phyloP scores from a whole-genome alignment of 1,140 invertebrate genomes.

The Penaeus indicus region DNA sequence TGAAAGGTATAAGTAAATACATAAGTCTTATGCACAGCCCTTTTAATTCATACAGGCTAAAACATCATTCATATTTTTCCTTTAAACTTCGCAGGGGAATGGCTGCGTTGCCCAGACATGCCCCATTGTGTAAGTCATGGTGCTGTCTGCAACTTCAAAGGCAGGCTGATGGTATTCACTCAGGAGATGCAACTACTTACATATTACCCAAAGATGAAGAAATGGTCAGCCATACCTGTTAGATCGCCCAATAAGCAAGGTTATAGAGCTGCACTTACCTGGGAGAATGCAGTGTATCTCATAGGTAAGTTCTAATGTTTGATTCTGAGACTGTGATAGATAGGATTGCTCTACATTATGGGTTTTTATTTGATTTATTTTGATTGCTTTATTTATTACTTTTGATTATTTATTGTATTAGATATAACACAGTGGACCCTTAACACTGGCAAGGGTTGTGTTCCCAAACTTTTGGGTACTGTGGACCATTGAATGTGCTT shows the following conservation, averaged over 20 bases:
- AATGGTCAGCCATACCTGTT: conserved; percentile 50
- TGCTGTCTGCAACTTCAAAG: conserved; percentile 50
- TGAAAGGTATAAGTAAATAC: too few species aligned
- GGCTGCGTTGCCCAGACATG: conserved; percentile 49
- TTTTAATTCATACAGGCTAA: background rate
- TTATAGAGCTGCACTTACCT: conserved; percentile 48
- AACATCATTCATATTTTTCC: background rate
- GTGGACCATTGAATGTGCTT: too few species aligned
- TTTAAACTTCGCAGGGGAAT: conserved; percentile 23
- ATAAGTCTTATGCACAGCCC: background rate
- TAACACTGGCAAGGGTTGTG: too few species aligned
- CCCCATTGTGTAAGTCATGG: conserved; percentile 42
- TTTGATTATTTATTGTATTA: too few species aligned
- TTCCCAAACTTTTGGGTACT: too few species aligned
- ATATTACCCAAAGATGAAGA: conserved; percentile 35
- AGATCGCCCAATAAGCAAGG: conserved; percentile 44
- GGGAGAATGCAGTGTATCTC: conserved; percentile 38
- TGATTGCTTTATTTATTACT: too few species aligned
- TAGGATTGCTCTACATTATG: background rate
- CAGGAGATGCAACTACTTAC: conserved; percentile 56
- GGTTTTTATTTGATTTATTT: background rate
- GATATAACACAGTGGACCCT: too few species aligned
- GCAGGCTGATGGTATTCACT: conserved; percentile 46
- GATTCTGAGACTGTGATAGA: background rate
- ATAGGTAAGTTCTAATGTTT: conserved; percentile 34